Conservation (phyloP, 2,797 vertebrate genomes). For the Taenioides sp. region DNA sequence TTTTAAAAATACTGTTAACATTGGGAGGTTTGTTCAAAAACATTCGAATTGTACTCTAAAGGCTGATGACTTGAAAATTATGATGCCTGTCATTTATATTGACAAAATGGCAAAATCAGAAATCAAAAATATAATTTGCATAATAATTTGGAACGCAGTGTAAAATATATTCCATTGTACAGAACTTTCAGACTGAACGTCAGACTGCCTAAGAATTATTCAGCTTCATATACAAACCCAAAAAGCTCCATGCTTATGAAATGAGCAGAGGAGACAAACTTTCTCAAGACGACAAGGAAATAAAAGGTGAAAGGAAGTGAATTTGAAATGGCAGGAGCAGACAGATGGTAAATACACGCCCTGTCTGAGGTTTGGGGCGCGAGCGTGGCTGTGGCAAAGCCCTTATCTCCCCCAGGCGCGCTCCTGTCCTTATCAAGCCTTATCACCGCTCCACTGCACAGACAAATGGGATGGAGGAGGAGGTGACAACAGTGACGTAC, state of each 20-base stretch:
- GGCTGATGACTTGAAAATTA: no score
- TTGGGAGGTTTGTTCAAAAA: no score
- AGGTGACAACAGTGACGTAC: constrained; percentile 5
- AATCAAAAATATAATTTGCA: no score
- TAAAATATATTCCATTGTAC: background rate
- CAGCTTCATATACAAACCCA: background rate
- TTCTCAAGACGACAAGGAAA: constrained; percentile 10
- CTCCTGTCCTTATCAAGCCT: constrained; percentile 43
- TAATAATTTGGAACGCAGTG: no score
- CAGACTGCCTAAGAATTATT: background rate
- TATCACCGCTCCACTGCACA: constrained; percentile 26
- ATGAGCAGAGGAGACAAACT: constrained; percentile 3
- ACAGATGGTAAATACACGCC: constrained; percentile 57
- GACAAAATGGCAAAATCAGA: no score
- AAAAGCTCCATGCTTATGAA: background rate
- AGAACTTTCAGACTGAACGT: background rate
- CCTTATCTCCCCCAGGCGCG: constrained; percentile 49
- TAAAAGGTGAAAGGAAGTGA: constrained; percentile 22
- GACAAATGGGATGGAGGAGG: constrained; percentile 36
- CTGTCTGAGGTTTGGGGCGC: constrained; percentile 53
- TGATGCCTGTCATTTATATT: no score
- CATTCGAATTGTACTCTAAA: no score
- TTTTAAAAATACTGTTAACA: no score
- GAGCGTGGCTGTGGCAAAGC: constrained; percentile 32
- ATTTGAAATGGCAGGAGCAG: constrained; percentile 50